Evolutionary conservation across 2,888 invertebrate species (phyloP), one percentile per base, ranked within the genome.

Genomic region (Andrena fulva): DNA sequence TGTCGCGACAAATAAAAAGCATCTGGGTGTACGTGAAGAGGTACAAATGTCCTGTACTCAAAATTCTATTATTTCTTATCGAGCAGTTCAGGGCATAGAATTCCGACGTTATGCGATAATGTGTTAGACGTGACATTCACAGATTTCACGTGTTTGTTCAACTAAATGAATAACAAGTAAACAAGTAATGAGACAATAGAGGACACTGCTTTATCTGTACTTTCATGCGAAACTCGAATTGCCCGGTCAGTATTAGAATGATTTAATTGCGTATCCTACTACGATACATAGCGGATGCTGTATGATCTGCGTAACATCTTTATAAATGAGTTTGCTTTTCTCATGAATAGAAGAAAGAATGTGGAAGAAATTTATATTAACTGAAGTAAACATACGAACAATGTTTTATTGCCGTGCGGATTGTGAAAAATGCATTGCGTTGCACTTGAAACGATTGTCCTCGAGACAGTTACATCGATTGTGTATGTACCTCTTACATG

Each of bases 401-500:
- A 69, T 56, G 62, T 56, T 75, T 68, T 69, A 66, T 62, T 54
- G 60, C 12, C 12, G 29, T n/a, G 48, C 31, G 62, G 27, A 62
- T 16, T 24, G 35, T 10, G 31, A 71, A 62, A 20, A 50, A 63
- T 72, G 33, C 24, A 66, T 63, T 64, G 60, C 59, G 16, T 31
- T 10, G 54, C 29, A 48, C 50, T 20, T 48, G 42, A 70, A 79
- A 42, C 42, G 42, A 80, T 35, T 66, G 33, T 67, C 63, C 35
- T 66, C 8, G 20, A 54, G n/a, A 67, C 24, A 66, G 27, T 73
- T 42, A 60, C 63, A 72, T 70, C 29, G 64, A 73, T 64, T 70
- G 31, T 72, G 76, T 68, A 29, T 72, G 77, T 88, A 88, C 77
- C 82, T 87, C 84, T 86, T 74, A 52, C 77, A 54, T 71, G 66